Percentiles rank a stretch among this genome's conserved stretches.
Evolutionary conservation across 2,113 vertebrate species (phyloP).

Genomic region (Equus quagga): DNA sequence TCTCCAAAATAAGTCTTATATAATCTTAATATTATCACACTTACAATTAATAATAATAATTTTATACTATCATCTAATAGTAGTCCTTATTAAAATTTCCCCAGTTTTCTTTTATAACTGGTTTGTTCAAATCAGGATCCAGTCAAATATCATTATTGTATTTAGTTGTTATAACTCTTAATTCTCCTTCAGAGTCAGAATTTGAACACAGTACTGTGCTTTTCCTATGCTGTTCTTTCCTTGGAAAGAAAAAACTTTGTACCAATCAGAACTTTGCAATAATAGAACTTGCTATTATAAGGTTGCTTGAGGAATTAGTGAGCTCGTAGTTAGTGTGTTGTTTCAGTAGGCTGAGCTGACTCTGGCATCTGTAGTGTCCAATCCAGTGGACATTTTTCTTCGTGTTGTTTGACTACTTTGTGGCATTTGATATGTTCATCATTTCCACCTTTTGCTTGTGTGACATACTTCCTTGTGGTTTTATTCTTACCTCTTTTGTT

Average conservation of each 20-base stretch:
- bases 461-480: conserved; percentile 13
- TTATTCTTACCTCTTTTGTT: conserved; percentile 37
- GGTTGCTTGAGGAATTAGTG: background rate
- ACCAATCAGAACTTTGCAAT: background rate
- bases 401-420: background rate
- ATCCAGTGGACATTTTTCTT: background rate
- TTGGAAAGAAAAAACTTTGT: background rate
- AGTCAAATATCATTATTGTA: background rate
- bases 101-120: background rate
- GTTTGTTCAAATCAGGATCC: conserved; percentile 31
- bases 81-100: conserved; percentile 26
- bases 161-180: conserved; percentile 39
- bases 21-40: conserved; percentile 2
- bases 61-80: conserved; percentile 11
- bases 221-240: background rate
- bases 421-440: background rate
- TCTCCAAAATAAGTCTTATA: conserved; percentile 9
- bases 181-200: conserved; percentile 33
- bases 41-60: background rate
- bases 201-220: conserved; percentile 1
- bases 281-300: background rate
- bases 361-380: background rate
- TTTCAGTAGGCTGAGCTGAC: background rate
- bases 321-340: background rate
- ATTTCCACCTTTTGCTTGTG: conserved; percentile 8